Percentiles rank a stretch among this genome's conserved stretches.
Conservation (phyloP, 2,797 vertebrate genomes). For the Oreochromis grahami region DNA sequence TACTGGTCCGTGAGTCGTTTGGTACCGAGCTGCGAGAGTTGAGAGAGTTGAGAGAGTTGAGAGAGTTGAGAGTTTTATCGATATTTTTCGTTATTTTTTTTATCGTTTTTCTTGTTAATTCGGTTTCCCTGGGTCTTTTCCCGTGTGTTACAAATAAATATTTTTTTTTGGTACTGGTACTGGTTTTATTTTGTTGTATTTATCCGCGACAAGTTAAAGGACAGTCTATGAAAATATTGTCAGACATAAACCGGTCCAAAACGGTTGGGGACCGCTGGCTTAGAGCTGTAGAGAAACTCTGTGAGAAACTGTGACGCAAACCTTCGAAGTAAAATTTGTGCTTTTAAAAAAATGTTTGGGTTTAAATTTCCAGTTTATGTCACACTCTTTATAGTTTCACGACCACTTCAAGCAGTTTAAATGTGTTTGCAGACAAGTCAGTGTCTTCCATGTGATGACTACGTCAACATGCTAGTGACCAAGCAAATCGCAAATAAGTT, state of each 20-base stretch:
- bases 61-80: too few species aligned
- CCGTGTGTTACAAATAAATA: too few species aligned
- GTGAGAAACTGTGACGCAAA: not conserved
- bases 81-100: too few species aligned
- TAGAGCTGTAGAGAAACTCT: not conserved
- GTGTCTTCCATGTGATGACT: not conserved
- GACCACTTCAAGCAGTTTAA: not conserved
- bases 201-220: too few species aligned
- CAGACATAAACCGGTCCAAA: not conserved
- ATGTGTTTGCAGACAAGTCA: not conserved
- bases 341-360: not conserved
- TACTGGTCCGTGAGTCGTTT: too few species aligned
- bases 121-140: too few species aligned
- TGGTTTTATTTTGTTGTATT: too few species aligned
- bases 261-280: not conserved
- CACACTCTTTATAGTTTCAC: not conserved
- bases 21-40: too few species aligned
- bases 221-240: too few species aligned
- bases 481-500: not conserved
- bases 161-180: not conserved
- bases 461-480: not conserved
- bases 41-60: too few species aligned
- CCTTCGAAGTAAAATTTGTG: not conserved
- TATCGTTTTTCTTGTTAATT: too few species aligned
- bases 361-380: not conserved